Percentiles rank a stretch among this genome's conserved stretches.
Conservation (phyloP, 2,888 invertebrate genomes). For the Ecliptopera silaceata region DNA sequence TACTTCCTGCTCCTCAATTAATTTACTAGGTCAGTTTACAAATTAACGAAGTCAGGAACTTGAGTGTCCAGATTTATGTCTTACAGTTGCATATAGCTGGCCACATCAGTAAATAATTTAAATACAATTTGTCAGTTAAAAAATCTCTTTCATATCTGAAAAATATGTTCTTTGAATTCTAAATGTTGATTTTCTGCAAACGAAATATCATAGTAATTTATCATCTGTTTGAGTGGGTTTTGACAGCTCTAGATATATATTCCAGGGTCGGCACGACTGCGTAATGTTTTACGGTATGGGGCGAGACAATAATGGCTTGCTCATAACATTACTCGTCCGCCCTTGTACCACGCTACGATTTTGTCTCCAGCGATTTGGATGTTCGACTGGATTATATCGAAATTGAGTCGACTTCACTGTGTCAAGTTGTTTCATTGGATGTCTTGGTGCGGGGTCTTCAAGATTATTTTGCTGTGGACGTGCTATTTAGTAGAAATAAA, state of each 20-base stretch:
- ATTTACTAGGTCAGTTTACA: constrained; percentile 72
- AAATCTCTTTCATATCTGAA: constrained; percentile 13
- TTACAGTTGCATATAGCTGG: constrained; percentile 35
- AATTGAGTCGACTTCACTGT: constrained; percentile 15
- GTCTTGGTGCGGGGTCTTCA: constrained; percentile 60
- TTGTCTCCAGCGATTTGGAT: constrained; percentile 56
- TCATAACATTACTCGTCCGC: constrained; percentile 83
- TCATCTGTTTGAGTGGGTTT: constrained; percentile 50
- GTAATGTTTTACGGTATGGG: constrained; percentile 83
- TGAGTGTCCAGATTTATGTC: constrained; percentile 58
- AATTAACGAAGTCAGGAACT: constrained; percentile 71
- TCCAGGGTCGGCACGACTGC: constrained; percentile 70
- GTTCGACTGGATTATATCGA: constrained; percentile 38
- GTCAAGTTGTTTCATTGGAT: constrained; percentile 24
- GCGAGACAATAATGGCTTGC: constrained; percentile 83
- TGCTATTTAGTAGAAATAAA: constrained; percentile 63
- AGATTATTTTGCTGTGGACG: constrained; percentile 59
- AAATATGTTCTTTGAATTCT: not conserved
- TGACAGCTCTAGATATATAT: constrained; percentile 68
- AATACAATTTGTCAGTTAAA: constrained; percentile 5
- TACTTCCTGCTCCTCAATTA: constrained; percentile 71
- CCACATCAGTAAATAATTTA: constrained; percentile 13
- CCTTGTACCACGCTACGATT: constrained; percentile 66
- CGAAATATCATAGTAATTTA: constrained; percentile 27
- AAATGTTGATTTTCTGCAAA: not conserved